These are phyloP conservation scores for Delichon dasypus DNA, from an alignment of 2,797 vertebrate genomes.

Conservation along the genomic window DNA sequence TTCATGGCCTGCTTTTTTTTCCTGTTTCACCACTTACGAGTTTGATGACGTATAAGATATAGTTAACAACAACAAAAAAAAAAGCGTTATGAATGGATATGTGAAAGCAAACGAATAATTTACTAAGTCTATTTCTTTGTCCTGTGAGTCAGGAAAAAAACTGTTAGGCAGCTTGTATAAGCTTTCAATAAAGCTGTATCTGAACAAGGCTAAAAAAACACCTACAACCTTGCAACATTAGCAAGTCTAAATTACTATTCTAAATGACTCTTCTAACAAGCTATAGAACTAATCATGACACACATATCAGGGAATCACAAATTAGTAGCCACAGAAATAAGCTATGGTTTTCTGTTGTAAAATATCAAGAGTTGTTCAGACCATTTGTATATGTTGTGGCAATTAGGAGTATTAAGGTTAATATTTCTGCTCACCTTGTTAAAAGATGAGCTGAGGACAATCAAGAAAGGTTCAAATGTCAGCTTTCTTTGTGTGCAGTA, in stretches of 20 bases:
- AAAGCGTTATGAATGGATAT: neutral
- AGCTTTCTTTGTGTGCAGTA: neutral
- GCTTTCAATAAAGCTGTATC: neutral
- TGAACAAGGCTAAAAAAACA: neutral
- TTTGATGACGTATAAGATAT: neutral
- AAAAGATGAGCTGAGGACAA: neutral
- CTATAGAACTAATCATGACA: neutral
- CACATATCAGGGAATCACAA: neutral
- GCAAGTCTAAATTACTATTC: neutral
- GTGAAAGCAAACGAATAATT: slow-evolving; percentile 1
- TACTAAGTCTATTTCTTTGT: neutral
- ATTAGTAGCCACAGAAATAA: slow-evolving; percentile 9
- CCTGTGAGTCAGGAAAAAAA: neutral
- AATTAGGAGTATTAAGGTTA: neutral
- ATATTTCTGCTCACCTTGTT: neutral
- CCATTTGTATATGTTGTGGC: neutral
- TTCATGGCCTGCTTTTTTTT: neutral
- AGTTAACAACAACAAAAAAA: neutral
- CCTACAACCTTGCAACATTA: neutral
- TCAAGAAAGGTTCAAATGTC: neutral
- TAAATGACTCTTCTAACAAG: neutral
- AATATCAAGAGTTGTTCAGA: neutral
- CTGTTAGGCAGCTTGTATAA: neutral
- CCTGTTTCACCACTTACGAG: neutral
- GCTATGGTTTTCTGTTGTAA: neutral